Percentiles rank a stretch among this genome's conserved stretches.
Conservation (phyloP, 1,140 invertebrate genomes). For the Heliconius congener region DNA sequence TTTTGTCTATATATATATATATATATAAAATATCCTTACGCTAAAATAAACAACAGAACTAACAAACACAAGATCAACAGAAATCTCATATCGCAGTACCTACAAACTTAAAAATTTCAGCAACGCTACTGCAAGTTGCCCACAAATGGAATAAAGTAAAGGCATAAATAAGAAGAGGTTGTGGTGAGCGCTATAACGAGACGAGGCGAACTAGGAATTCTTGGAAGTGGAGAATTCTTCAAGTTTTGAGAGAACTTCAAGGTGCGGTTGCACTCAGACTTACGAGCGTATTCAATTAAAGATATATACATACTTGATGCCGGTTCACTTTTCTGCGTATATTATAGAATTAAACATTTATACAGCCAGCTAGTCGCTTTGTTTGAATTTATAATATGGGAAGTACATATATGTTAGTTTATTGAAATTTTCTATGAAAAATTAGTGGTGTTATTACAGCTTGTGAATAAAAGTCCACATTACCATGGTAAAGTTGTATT, state of each 20-base stretch:
- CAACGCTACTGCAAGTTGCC: constrained; percentile 44
- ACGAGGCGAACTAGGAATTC: constrained; percentile 64
- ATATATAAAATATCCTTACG: neutral
- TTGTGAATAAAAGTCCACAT: no score
- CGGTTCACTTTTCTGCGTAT: constrained; percentile 32
- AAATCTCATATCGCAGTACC: constrained; percentile 24
- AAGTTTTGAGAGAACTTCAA: constrained; percentile 60
- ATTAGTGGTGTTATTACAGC: no score
- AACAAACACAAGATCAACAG: constrained; percentile 26
- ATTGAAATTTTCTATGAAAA: neutral
- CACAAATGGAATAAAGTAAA: constrained; percentile 72
- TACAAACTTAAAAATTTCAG: constrained; percentile 46
- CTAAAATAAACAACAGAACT: neutral
- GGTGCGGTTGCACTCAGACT: constrained; percentile 61
- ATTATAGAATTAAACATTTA: constrained; percentile 20
- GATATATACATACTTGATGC: constrained; percentile 42
- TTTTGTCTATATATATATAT: no score
- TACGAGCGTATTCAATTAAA: constrained; percentile 62
- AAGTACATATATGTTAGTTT: neutral
- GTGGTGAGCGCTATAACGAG: constrained; percentile 66
- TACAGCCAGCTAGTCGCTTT: constrained; percentile 11
- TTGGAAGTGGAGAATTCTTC: constrained; percentile 68
- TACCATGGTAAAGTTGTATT: no score
- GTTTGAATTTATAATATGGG: constrained; percentile 21
- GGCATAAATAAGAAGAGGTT: constrained; percentile 71